Evolutionary conservation across 2,888 invertebrate genomes (phyloP), one percentile per base, ranked within the genome.

Genomic region (Hoplodrina blanda): DNA sequence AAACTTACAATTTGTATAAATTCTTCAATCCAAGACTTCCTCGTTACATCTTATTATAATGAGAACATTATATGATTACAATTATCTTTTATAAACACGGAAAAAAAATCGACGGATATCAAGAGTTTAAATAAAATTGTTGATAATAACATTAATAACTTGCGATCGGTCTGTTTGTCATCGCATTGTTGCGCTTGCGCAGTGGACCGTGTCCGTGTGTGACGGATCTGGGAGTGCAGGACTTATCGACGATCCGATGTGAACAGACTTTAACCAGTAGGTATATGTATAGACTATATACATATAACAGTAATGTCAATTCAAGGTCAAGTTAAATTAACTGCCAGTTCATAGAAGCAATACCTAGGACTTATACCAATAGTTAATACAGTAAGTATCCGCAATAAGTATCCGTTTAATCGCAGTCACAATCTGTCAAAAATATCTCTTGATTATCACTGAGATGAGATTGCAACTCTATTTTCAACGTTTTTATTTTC

Each of bases 211-310:
- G 25, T 25, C 25, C 25, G 49, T 37, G 37, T 8, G 83, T 87
- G 84, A 83, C 85, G 72, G 67, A 75, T 68, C 82, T 82, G 86
- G 85, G 82, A 83, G 82, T 65, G 81, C 77, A 84, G 76, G 78
- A 81, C 71, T 78, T 76, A 73, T 74, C 65, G 66, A 57, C 62
- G n/a, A 54, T 10, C 54, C 37, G 59, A 74, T 76, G 37, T 71
- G 56, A 73, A 72, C 64, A 60, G 67, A 68, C 65, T 74, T 44
- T 11, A 75, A 71, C 75, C 69, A 61, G 63, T 62, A 60, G 11
- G 53, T 11, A 10, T 41, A 11, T 41, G 11, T 11, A 11, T 10
- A 41, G 4, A 33, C 4, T 3, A 33, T 7, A 33, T 6, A 33
- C 33, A 33, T n/a, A n/a, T n/a, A n/a, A n/a, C n/a, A n/a, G n/a